phyloP scores from a whole-genome alignment of 2,888 invertebrate genomes.

The Metallyticus violacea region DNA sequence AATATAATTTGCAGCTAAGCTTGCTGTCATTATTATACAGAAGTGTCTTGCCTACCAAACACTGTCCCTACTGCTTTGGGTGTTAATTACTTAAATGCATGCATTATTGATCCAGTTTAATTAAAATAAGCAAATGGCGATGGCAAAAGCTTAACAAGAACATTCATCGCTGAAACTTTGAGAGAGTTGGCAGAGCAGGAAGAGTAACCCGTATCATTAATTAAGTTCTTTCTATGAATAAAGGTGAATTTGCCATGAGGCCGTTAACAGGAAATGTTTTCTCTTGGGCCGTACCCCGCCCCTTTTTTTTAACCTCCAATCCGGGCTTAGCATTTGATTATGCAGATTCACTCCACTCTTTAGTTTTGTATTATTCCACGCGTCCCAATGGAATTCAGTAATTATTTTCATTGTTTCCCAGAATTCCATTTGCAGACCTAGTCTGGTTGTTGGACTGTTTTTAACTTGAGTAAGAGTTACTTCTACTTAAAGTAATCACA shows the following conservation, averaged over 20 bases:
- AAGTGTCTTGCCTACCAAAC: too few species aligned
- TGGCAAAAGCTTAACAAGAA: background rate
- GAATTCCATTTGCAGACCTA: background rate
- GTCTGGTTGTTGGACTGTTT: background rate
- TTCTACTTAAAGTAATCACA: background rate
- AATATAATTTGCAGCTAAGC: too few species aligned
- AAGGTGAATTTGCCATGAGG: background rate
- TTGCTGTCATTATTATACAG: too few species aligned
- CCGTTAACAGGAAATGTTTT: background rate
- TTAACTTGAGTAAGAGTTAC: background rate
- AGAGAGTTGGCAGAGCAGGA: background rate
- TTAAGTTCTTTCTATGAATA: background rate
- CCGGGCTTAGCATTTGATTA: background rate
- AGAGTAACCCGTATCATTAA: background rate
- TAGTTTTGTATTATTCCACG: background rate
- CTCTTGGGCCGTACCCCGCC: background rate
- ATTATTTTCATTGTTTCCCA: background rate
- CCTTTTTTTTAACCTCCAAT: background rate
- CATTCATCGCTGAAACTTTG: background rate
- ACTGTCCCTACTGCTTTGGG: background rate
- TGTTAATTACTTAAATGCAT: background rate
- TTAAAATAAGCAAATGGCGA: background rate
- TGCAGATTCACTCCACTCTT: background rate
- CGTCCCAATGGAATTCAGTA: background rate
- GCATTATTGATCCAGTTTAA: background rate